Evolutionary conservation across 53 echinoderm and acorn worm genomes (phyloP).

Genomic region (Glandiceps talaboti): DNA sequence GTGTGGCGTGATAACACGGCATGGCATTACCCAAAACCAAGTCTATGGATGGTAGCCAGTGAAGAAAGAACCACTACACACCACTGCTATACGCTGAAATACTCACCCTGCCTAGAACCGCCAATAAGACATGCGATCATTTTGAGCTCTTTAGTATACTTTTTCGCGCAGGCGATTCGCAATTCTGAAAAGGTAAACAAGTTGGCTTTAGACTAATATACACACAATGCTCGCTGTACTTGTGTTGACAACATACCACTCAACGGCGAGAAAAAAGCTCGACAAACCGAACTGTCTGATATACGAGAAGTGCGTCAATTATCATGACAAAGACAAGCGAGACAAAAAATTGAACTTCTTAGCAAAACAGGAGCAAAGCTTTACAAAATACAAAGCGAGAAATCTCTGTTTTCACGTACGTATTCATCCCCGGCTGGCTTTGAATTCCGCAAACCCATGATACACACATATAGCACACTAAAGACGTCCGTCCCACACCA

Average conservation of each 20-base stretch:
- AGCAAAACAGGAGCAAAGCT: background rate
- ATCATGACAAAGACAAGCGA: background rate
- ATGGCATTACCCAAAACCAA: background rate
- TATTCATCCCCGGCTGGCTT: background rate
- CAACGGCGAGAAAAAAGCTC: background rate
- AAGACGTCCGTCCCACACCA: too few relatives aligned
- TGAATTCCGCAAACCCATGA: background rate
- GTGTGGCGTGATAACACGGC: background rate
- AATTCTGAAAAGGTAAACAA: background rate
- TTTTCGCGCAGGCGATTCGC: background rate
- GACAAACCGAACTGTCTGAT: background rate
- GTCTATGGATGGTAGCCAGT: background rate
- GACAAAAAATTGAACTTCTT: background rate
- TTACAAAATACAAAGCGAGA: background rate
- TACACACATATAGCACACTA: too few relatives aligned
- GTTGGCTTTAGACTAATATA: background rate
- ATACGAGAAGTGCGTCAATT: background rate
- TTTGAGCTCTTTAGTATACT: background rate
- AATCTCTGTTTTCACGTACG: background rate
- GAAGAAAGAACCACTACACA: background rate
- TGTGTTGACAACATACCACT: background rate
- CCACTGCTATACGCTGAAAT: background rate
- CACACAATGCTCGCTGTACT: background rate
- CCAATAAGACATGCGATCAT: background rate
- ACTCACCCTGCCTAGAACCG: background rate